Evolutionary conservation across 2,888 invertebrate genomes (phyloP), one percentile per base, ranked within the genome.

Genomic region (Andrena trimmerana): DNA sequence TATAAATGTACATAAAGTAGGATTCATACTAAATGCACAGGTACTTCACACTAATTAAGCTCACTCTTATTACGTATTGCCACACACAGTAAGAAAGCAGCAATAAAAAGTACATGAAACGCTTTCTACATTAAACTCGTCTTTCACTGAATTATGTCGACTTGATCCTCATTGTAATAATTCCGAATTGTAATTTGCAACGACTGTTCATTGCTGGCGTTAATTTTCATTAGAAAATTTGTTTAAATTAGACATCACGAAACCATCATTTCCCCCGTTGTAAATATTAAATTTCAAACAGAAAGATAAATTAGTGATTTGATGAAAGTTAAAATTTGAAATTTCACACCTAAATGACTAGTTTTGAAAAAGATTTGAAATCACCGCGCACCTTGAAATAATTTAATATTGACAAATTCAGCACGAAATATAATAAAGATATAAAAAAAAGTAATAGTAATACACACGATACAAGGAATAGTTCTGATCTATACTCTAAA

Each of bases 401-500:
- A 54, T 33, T 24, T 5, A 78, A 36, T 16, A 50, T 16, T 13
- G 31, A 69, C n/a, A 60, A 70, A 57, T 48, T 52, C 33, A 8
- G 2, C 29, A 33, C 60, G 50, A 10, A 42, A 77, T 50, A 16
- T 42, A 59, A 16, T 33, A 20, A 59, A 79, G 8, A 33, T 78
- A 74, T 63, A 60, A 8, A 48, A n/a, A 63, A 79, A 79, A n/a
- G 70, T 69, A 42, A 62, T 57, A 75, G 6, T 10, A 24, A 16
- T 63, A 48, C 50, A 50, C 42, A 31, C 13, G 24, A 36, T 33
- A 20, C 6, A 63, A 69, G 33, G 20, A 63, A 79, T 36, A 66
- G 59, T 78, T 78, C n/a, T 16, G 42, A n/a, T 48, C 29, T 60
- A 52, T n/a, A n/a, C n/a, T n/a, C n/a, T n/a, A n/a, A 78, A 78